Percentiles rank a stretch among this genome's conserved stretches.
phyloP scores from a whole-genome alignment of 2,888 invertebrate genomes.

The Chironomus tentans region DNA sequence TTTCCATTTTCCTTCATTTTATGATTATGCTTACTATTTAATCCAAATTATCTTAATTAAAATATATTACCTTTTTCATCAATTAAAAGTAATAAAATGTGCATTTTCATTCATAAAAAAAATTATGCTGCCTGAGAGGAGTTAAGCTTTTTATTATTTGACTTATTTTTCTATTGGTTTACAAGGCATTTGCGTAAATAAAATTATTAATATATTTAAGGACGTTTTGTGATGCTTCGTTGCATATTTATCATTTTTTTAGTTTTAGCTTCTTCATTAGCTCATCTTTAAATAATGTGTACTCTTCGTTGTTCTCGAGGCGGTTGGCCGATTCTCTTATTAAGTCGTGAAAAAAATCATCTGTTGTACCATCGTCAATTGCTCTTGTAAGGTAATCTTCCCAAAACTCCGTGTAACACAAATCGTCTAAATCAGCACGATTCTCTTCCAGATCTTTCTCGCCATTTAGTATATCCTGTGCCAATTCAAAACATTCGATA shows the following conservation, averaged over 20 bases:
- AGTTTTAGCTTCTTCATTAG: not conserved
- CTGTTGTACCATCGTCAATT: not conserved
- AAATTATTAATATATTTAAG: not conserved
- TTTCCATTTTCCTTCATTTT: not conserved
- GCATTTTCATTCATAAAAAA: not conserved
- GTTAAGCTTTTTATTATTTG: too few relatives aligned
- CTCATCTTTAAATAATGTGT: slow-evolving; percentile 2
- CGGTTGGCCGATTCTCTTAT: not conserved
- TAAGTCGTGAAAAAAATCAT: not conserved
- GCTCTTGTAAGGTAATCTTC: not conserved
- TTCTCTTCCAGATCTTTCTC: not conserved
- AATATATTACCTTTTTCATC: not conserved
- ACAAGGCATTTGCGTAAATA: not conserved
- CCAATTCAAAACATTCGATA: slow-evolving; percentile 3
- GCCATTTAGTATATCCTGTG: not conserved
- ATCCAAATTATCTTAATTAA: not conserved
- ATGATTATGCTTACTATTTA: not conserved
- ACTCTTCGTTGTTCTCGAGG: not conserved
- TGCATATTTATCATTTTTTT: too few relatives aligned
- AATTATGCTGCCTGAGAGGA: too few relatives aligned
- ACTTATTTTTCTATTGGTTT: not conserved
- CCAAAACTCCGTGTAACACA: slow-evolving; percentile 2
- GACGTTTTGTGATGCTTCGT: not conserved
- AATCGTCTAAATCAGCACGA: not conserved
- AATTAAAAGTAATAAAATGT: not conserved